These are phyloP conservation scores for Augochlorella aurata DNA, from an alignment of 2,888 invertebrate species.

Conservation along the genomic window DNA sequence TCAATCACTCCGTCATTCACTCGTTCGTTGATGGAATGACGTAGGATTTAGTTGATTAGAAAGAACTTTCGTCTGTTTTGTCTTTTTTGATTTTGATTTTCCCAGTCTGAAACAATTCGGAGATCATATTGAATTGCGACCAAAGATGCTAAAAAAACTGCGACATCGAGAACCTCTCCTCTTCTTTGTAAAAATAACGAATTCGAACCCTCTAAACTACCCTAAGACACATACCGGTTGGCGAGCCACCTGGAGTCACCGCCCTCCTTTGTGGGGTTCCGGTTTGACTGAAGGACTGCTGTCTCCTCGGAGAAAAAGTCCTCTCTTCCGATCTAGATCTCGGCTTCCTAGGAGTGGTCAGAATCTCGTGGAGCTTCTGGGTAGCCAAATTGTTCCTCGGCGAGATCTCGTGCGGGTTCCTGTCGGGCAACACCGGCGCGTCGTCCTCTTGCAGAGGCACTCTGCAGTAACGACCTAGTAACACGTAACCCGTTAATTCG, in stretches of 20 bases:
- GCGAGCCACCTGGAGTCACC: constrained; percentile 79
- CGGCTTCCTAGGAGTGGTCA: constrained; percentile 88
- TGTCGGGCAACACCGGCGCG: constrained; percentile 80
- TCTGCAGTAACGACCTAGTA: constrained; percentile 77
- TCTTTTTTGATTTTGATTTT: no score
- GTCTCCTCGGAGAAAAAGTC: constrained; percentile 76
- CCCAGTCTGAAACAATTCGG: not conserved
- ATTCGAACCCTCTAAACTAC: not conserved
- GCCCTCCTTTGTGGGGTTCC: constrained; percentile 83
- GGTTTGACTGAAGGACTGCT: constrained; percentile 67
- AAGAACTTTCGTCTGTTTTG: not conserved
- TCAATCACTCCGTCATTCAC: not conserved
- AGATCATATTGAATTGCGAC: not conserved
- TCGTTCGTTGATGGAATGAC: not conserved
- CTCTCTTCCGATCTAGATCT: constrained; percentile 79
- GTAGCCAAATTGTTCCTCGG: constrained; percentile 87
- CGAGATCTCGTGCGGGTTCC: constrained; percentile 66
- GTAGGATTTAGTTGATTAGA: not conserved
- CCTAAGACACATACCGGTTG: constrained; percentile 69
- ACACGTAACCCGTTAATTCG: constrained; percentile 19
- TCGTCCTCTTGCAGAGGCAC: constrained; percentile 76
- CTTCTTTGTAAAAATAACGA: not conserved
- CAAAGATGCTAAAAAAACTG: not conserved
- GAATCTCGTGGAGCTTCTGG: constrained; percentile 89
- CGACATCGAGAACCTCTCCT: not conserved